Evolutionary conservation across 2,888 invertebrate genomes (phyloP).

Genomic region (Melinopterus prodromus): DNA sequence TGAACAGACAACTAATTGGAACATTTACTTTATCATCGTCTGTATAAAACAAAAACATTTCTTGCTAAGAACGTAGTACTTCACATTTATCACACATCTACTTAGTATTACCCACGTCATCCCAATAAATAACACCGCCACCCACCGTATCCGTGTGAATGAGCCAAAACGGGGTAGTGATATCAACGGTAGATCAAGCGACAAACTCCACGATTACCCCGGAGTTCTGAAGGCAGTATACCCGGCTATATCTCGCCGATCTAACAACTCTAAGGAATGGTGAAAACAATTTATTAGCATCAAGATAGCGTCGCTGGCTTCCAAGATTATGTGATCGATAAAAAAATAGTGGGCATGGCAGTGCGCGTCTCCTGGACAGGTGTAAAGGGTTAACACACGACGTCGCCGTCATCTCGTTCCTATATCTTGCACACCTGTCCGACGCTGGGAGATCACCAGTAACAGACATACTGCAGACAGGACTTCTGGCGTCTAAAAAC

Average conservation of each 20-base stretch:
- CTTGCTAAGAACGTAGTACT: no score
- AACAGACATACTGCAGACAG: neutral
- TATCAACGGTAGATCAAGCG: neutral
- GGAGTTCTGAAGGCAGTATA: neutral
- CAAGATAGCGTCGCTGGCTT: constrained; percentile 17
- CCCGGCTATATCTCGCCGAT: neutral
- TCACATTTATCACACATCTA: neutral
- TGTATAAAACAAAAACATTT: no score
- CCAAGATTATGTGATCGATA: constrained; percentile 24
- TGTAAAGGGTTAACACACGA: neutral
- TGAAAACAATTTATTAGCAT: constrained; percentile 26
- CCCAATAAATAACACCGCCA: neutral
- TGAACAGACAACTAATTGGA: no score
- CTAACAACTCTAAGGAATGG: constrained; percentile 21
- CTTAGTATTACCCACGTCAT: neutral
- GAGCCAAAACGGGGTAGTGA: neutral
- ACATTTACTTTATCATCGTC: no score
- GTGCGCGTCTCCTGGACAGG: neutral
- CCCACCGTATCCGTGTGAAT: neutral
- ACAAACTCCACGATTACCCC: neutral
- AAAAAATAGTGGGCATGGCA: constrained; percentile 8
- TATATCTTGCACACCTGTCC: neutral
- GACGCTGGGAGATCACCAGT: neutral
- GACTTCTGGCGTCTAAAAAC: neutral
- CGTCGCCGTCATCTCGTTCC: neutral